Percentiles rank a stretch among this genome's conserved stretches.
Conservation (phyloP, 2,797 vertebrate genomes). For the Clarias platycephalus region DNA sequence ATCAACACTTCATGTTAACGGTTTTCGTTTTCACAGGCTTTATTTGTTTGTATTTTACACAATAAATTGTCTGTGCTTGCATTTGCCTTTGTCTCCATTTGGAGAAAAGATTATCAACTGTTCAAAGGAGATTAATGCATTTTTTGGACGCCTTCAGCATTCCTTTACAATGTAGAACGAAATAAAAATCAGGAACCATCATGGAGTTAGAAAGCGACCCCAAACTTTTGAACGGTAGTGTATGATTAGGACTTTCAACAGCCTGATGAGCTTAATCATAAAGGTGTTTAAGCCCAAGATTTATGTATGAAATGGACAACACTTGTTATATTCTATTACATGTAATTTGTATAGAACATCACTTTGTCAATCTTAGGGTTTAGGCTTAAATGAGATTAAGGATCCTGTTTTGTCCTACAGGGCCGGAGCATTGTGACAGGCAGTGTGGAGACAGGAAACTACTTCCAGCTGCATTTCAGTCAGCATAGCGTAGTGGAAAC, state of each 20-base stretch:
- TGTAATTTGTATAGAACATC: neutral
- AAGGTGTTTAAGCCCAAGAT: neutral
- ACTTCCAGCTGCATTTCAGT: conserved; percentile 83
- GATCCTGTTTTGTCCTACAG: conserved; percentile 61
- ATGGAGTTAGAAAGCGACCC: no score
- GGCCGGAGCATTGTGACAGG: conserved; percentile 79
- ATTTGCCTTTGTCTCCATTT: no score
- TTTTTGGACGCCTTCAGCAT: no score
- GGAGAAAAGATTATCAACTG: no score
- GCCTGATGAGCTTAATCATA: neutral
- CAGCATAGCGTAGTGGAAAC: conserved; percentile 74
- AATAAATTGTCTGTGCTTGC: no score
- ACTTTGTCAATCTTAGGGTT: neutral
- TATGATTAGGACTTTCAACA: neutral
- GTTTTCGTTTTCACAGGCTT: no score
- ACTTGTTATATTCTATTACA: neutral
- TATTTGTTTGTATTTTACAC: no score
- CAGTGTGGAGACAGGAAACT: conserved; percentile 73
- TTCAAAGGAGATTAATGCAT: no score
- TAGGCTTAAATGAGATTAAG: neutral
- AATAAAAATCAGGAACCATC: no score
- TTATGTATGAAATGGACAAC: neutral
- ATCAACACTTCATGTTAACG: no score
- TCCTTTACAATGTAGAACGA: no score
- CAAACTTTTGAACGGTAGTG: no score